These are phyloP conservation scores for Botia almorhae DNA, from an alignment of 2,797 vertebrate species.

Conservation along the genomic window DNA sequence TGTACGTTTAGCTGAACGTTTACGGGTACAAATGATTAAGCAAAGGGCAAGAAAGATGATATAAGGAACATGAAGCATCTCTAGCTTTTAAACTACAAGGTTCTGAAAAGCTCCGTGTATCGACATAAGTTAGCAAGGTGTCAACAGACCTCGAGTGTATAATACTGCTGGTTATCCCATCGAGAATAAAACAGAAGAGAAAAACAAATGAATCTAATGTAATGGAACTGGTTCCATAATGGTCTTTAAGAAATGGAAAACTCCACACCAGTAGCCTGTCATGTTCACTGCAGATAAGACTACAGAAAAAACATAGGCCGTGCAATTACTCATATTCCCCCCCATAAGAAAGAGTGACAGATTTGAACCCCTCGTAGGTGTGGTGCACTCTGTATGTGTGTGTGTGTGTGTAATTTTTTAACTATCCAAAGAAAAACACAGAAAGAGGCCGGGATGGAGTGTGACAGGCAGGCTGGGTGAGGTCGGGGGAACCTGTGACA, in stretches of 20 bases:
- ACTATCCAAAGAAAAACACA: slow-evolving; percentile 54
- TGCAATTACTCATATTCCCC: slow-evolving; percentile 23
- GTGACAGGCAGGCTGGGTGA: slow-evolving; percentile 58
- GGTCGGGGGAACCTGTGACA: slow-evolving; percentile 53
- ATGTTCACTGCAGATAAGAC: slow-evolving; percentile 44
- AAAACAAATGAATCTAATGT: too few relatives aligned
- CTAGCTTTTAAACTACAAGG: too few relatives aligned
- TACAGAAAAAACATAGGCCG: slow-evolving; percentile 27
- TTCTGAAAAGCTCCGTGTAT: too few relatives aligned
- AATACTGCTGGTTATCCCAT: too few relatives aligned
- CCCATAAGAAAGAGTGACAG: slow-evolving; percentile 20
- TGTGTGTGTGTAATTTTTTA: slow-evolving; percentile 40
- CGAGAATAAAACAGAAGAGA: too few relatives aligned
- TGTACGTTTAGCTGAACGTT: slow-evolving; percentile 1
- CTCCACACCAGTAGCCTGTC: slow-evolving; percentile 13
- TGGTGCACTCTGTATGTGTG: slow-evolving; percentile 22
- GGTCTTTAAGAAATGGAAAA: slow-evolving; percentile 9
- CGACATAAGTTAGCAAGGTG: too few relatives aligned
- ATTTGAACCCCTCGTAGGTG: slow-evolving; percentile 15
- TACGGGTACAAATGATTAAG: neutral
- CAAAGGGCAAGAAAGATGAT: neutral
- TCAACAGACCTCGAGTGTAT: too few relatives aligned
- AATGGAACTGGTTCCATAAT: too few relatives aligned
- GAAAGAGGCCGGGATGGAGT: slow-evolving; percentile 24
- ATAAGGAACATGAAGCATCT: too few relatives aligned